Evolutionary conservation across 2,888 invertebrate species (phyloP).

Genomic region (Eucera pruinosa): DNA sequence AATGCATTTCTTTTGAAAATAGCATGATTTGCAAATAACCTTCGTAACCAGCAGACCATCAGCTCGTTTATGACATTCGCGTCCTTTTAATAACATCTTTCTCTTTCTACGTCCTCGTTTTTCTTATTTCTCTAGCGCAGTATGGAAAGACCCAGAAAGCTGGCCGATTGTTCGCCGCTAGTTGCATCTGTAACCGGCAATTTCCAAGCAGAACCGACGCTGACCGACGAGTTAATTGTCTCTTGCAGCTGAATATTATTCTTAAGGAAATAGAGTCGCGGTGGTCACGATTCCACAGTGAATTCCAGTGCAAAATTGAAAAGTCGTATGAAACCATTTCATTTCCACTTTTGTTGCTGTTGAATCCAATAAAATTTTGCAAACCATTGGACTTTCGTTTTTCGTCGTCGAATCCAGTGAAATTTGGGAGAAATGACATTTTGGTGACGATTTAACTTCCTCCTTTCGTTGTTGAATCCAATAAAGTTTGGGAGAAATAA

Average conservation of each 20-base stretch:
- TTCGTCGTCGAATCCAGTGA: neutral
- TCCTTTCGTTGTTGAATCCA: no score
- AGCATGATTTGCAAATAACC: neutral
- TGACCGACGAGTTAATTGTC: slow-evolving; percentile 52
- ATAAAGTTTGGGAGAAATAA: no score
- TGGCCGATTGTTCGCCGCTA: no score
- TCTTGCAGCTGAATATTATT: neutral
- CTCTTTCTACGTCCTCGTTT: slow-evolving; percentile 50
- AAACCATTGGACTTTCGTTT: no score
- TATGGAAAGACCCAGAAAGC: slow-evolving; percentile 71
- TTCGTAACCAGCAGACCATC: neutral
- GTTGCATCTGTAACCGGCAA: slow-evolving; percentile 72
- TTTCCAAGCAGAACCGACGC: slow-evolving; percentile 59
- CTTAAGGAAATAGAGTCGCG: no score
- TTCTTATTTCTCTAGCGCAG: slow-evolving; percentile 5
- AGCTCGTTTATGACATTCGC: slow-evolving; percentile 11
- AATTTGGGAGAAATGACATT: no score
- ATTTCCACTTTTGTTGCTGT: no score
- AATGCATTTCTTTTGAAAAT: no score
- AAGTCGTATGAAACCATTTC: no score
- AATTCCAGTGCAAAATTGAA: neutral
- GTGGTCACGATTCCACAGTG: neutral
- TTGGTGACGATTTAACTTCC: no score
- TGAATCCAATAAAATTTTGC: no score
- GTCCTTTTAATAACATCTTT: slow-evolving; percentile 44